Base-by-base conservation (phyloP, 2,797 vertebrate species). In the Etheostoma perlongum region DNA sequence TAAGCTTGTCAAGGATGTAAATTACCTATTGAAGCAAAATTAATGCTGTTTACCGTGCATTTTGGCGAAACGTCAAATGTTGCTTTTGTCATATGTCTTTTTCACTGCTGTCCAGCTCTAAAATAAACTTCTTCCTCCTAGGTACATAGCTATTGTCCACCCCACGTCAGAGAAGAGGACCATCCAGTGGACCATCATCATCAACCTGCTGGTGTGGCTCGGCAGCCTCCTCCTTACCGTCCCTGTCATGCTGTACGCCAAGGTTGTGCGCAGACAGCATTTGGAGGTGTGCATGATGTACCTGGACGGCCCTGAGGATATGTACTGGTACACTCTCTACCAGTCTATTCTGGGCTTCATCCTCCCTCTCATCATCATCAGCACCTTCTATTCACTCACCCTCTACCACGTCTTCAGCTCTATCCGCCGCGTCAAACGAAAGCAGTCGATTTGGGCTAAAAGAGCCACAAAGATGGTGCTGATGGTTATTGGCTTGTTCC, bases 261-360 rank as follows among this genome's bases (percentile, higher is more conserved):
- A 90, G 69, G 95, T 95, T 1, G 86, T 92, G 25, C 88, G 82
- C 63, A 85, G 85, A 62, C 86, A 89, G 21, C 86, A 90, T 15
- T 23, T 93, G 63, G 82, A 94, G 81, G 76, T 96, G 25, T 96
- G 96, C 89, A 95, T 95, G 87, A 93, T 96, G 89, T 59, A 92
- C 82, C 89, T 96, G 72, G 93, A 94, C 0, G 95, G 95, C 25
- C 94, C 94, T 0, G 88, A 90, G 82, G 96, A 96, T 79, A 95
- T 96, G 95, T 96, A 96, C 91, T 96, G 95, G 95, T 96, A 96
- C 89, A 96, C 96, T 0, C 93, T 96, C 62, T 96, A 96, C 89
- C 95, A 96, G 86, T 96, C 95, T 2, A 93, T 91, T 67, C 85
- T 96, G 80, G 95, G 95, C 81, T 96, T 95, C 90, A 94, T 96